Conservation (phyloP, 2,797 vertebrate genomes). For the Chaenodraco wilsoni region DNA sequence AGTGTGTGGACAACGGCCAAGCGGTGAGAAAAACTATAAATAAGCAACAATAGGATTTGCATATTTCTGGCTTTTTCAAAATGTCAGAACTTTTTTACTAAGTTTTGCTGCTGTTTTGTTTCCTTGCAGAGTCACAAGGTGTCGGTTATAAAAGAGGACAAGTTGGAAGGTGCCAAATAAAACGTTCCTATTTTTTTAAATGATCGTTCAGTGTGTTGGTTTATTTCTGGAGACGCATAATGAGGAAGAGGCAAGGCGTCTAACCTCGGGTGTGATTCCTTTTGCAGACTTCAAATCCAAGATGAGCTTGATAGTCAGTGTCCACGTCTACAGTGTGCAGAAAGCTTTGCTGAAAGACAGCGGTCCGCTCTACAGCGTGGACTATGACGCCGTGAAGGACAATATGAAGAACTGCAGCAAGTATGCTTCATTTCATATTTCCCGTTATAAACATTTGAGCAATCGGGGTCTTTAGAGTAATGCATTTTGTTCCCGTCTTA, state of each 20-base stretch:
- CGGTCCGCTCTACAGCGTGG: slow-evolving; percentile 91
- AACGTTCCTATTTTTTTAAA: neutral
- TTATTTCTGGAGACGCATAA: neutral
- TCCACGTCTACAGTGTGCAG: slow-evolving; percentile 97
- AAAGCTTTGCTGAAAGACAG: slow-evolving; percentile 94
- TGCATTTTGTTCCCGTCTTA: no score
- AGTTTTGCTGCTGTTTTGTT: neutral
- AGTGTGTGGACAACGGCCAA: slow-evolving; percentile 86
- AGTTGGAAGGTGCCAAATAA: slow-evolving; percentile 88
- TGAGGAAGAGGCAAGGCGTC: neutral
- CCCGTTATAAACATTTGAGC: neutral
- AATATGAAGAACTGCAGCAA: slow-evolving; percentile 92
- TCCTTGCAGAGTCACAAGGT: slow-evolving; percentile 92
- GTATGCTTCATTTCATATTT: slow-evolving; percentile 71
- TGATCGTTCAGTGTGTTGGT: neutral
- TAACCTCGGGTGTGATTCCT: neutral
- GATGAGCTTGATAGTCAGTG: slow-evolving; percentile 86
- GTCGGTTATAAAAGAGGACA: slow-evolving; percentile 93
- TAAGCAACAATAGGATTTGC: accelerated
- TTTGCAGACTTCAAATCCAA: slow-evolving; percentile 90
- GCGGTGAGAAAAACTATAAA: slow-evolving; percentile 72
- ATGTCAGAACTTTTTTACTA: neutral
- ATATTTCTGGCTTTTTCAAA: neutral
- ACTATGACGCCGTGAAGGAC: slow-evolving; percentile 94
- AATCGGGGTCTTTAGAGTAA: neutral